Conservation (phyloP, 2,888 invertebrate species). For the Drosophila birchii region DNA sequence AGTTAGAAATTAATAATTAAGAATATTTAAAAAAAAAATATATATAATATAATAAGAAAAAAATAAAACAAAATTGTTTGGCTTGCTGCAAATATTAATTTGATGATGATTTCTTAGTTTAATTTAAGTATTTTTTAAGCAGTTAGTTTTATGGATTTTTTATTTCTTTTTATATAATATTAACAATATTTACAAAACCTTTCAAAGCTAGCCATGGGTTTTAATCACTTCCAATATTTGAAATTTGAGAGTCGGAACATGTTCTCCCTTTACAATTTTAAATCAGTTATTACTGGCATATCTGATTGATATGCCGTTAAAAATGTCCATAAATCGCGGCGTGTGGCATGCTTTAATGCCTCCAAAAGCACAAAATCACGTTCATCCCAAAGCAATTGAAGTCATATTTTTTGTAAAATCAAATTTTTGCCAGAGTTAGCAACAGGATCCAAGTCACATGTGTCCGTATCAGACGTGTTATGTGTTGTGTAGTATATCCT, state of each 20-base stretch:
- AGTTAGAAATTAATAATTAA: neutral
- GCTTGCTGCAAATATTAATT: neutral
- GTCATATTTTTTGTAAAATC: conserved; percentile 46
- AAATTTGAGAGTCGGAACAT: neutral
- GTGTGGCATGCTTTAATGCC: neutral
- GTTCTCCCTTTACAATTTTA: neutral
- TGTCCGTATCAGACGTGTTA: conserved; percentile 39
- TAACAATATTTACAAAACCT: no score
- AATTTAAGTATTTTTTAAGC: neutral
- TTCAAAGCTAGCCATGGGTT: no score
- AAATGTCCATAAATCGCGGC: neutral
- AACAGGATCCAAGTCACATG: conserved; percentile 31
- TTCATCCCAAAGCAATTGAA: conserved; percentile 40
- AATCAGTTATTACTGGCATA: no score
- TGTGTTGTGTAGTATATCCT: conserved; percentile 21
- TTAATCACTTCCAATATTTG: neutral
- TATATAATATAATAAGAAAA: neutral
- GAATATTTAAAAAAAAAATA: neutral
- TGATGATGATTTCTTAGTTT: neutral
- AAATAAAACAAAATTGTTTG: neutral
- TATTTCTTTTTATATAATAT: rapidly evolving
- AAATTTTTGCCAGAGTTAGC: conserved; percentile 44
- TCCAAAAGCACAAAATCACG: conserved; percentile 35
- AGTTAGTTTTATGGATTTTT: neutral
- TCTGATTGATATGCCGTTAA: neutral